These are phyloP conservation scores for Apodemus sylvaticus DNA, from an alignment of 2,113 vertebrate species.

Conservation along the genomic window DNA sequence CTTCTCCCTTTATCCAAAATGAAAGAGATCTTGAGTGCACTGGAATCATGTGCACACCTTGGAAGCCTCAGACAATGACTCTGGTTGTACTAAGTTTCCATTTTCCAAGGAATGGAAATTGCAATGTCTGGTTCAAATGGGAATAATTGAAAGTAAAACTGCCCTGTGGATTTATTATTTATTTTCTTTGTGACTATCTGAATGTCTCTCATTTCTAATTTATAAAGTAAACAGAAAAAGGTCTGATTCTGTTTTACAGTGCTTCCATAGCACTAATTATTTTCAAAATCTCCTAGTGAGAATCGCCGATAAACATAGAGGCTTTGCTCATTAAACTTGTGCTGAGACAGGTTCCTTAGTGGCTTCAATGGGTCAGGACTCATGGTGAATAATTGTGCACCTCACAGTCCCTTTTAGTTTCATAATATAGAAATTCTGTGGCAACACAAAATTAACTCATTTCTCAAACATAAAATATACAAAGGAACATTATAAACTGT, in stretches of 20 bases:
- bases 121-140: neutral
- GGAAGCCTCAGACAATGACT: neutral
- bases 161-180: constrained; percentile 39
- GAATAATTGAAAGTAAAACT: constrained; percentile 35
- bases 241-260: constrained; percentile 7
- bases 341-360: neutral
- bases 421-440: neutral
- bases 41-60: neutral
- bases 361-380: neutral
- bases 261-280: constrained; percentile 70
- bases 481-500: neutral
- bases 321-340: constrained; percentile 51
- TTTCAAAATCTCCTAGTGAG: constrained; percentile 60
- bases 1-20: neutral
- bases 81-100: neutral
- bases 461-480: neutral
- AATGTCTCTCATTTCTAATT: constrained; percentile 53
- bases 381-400: fast-evolving
- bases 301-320: constrained; percentile 28
- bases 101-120: neutral
- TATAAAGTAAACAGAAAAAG: neutral
- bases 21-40: neutral
- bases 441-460: neutral
- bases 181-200: constrained; percentile 56
- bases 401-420: neutral